Evolutionary conservation across 2,797 vertebrate genomes (phyloP).

Genomic region (Hybognathus amarus): DNA sequence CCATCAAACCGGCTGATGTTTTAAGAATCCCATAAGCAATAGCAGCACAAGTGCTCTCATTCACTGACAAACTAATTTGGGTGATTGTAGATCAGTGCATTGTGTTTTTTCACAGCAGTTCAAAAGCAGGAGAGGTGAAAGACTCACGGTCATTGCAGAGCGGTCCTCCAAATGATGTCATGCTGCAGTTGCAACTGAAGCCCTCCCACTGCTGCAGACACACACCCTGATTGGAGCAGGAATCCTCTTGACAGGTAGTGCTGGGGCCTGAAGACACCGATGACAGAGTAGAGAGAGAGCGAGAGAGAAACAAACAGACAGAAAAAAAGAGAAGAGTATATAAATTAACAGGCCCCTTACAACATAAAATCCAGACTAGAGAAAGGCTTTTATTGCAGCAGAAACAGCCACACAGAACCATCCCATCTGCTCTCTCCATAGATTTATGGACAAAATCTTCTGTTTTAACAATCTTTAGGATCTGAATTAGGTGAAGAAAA

Average conservation of each 20-base stretch:
- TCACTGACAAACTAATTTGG: not conserved
- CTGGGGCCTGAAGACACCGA: constrained; percentile 86
- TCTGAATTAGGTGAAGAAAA: not conserved
- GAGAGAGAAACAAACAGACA: constrained; percentile 27
- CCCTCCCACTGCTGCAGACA: constrained; percentile 99
- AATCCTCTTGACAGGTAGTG: constrained; percentile 98
- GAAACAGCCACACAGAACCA: constrained; percentile 38
- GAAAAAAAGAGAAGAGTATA: constrained; percentile 30
- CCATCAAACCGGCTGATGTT: not conserved
- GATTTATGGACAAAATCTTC: not conserved
- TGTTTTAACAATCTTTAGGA: not conserved
- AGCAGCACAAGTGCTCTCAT: not conserved
- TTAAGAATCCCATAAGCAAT: not conserved
- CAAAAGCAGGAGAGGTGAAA: constrained; percentile 6
- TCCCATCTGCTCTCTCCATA: constrained; percentile 37
- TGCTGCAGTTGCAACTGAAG: constrained; percentile 98
- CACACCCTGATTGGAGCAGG: constrained; percentile 96
- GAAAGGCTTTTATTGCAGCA: constrained; percentile 18
- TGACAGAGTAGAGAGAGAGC: not conserved
- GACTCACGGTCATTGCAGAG: constrained; percentile 97
- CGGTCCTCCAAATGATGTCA: constrained; percentile 96
- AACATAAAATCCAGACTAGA: constrained; percentile 22
- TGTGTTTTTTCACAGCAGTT: not conserved
- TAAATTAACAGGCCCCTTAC: constrained; percentile 8
- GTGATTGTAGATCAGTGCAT: constrained; percentile 11